A percentile compares a stretch with the other conserved stretches of the same genome.
These are phyloP conservation scores for Phaenicophaeus curvirostris DNA, from an alignment of 2,797 vertebrate genomes.

Conservation along the genomic window DNA sequence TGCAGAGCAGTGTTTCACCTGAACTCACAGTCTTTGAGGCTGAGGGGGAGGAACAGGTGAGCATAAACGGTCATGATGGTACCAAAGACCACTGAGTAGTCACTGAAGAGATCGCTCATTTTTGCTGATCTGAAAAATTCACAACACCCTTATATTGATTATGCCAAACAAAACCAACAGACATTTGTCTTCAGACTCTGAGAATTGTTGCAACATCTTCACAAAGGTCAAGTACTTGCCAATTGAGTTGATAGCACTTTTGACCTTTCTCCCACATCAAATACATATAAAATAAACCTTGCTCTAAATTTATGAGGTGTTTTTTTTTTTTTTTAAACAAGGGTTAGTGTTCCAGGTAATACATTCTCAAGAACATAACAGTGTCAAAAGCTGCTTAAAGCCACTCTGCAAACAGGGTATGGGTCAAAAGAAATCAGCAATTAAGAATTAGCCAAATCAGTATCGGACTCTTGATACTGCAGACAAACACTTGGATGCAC, in stretches of 20 bases:
- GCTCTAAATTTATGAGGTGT: neutral
- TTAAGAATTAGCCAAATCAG: neutral
- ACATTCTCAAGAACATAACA: neutral
- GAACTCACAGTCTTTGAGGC: constrained; percentile 59
- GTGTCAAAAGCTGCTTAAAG: neutral
- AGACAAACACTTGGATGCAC: neutral
- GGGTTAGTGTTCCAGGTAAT: neutral
- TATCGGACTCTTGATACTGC: neutral
- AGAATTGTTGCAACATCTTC: neutral
- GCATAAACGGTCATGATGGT: constrained; percentile 16
- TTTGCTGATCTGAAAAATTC: constrained; percentile 64
- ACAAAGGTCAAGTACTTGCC: neutral
- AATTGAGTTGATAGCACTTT: neutral
- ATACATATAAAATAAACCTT: neutral
- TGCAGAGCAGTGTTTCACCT: constrained; percentile 62
- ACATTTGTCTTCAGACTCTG: neutral
- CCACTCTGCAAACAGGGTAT: neutral
- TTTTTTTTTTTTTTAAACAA: neutral
- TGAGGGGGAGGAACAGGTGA: constrained; percentile 39
- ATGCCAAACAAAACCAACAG: neutral
- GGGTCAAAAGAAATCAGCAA: neutral
- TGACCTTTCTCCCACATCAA: neutral
- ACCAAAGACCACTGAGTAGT: constrained; percentile 49
- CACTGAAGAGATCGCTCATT: constrained; percentile 34
- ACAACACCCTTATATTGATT: constrained; percentile 37